Evolutionary conservation across 1,140 invertebrate species (phyloP).

Genomic region (Drosophila pandora): DNA sequence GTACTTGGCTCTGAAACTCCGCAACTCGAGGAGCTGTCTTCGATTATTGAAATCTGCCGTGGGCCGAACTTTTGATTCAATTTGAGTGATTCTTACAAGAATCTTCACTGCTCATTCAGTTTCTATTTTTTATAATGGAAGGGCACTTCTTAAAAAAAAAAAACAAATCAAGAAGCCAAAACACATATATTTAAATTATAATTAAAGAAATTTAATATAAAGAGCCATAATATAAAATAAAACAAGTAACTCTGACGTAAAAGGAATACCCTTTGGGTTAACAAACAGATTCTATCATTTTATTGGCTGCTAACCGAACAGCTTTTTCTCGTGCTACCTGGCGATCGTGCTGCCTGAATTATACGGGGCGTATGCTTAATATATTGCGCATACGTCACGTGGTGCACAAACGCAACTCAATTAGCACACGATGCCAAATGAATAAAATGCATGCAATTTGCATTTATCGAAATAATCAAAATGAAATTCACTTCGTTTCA

Average conservation of each 20-base stretch:
- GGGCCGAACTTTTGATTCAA: slow-evolving; percentile 37
- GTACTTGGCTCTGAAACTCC: slow-evolving; percentile 24
- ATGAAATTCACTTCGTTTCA: slow-evolving; percentile 31
- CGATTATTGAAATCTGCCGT: slow-evolving; percentile 63
- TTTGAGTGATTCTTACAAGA: slow-evolving; percentile 48
- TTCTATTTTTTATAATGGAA: not conserved
- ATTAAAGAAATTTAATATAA: too few relatives aligned
- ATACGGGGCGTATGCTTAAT: slow-evolving; percentile 59
- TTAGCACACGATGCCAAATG: slow-evolving; percentile 44
- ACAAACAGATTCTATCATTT: slow-evolving; percentile 14
- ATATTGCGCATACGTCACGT: slow-evolving; percentile 71
- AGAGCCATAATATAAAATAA: not conserved
- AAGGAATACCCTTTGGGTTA: not conserved
- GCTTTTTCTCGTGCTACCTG: slow-evolving; percentile 11
- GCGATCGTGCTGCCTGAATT: slow-evolving; percentile 36
- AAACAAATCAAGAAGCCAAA: too few relatives aligned
- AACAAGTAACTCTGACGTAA: slow-evolving; percentile 2
- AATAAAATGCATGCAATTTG: slow-evolving; percentile 38
- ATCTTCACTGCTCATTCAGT: slow-evolving; percentile 28
- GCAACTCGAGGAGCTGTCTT: slow-evolving; percentile 29
- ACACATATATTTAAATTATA: too few relatives aligned
- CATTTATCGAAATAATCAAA: slow-evolving; percentile 50
- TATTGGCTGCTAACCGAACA: slow-evolving; percentile 54
- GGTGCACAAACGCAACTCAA: slow-evolving; percentile 44
- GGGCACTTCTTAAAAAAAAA: too few relatives aligned